Evolutionary conservation across 2,113 vertebrate species (phyloP), one percentile per base, ranked within the genome.

Genomic region (Todiramphus saurophagus): DNA sequence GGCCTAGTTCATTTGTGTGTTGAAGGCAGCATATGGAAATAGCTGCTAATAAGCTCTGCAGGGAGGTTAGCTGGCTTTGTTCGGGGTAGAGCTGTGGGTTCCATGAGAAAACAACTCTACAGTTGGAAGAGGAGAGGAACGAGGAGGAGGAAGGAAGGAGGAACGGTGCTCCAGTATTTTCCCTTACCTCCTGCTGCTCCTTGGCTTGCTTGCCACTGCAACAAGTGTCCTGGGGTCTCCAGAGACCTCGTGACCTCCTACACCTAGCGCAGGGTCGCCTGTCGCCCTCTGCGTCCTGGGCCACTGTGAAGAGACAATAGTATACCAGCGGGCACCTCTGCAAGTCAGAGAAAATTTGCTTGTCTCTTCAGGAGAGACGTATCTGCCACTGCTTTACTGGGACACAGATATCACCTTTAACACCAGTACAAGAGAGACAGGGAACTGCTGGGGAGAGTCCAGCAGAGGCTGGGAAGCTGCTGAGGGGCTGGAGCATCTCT

Each of bases 1-100:
- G n/a, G 14, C 44, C 24, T 1, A 59, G 13, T n/a, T 9, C 18
- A 2, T 80, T 56, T 12, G 67, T 5, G 30, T 8, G 3, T 27
- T 69, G 8, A 27, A 27, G 64, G 59, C 5, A 10, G 44, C 5
- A 6, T 5, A 28, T 1, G 82, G 17, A 27, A 33, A 46, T 7
- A 35, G 39, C 0, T 37, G 69, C 20, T 28, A 1, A 1, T 2
- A 2, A 53, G 24, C 8, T 5, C 0, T 1, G 31, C 4, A 1
- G n/a, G 41, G 79, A 41, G 14, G 31, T 37, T 3, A 2, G 7
- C 39, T 2, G 16, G 35, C 64, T 28, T 13, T 13, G 28, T 7
- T 44, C 41, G 2, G 51, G 53, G 77, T 0, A 5, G 67, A 62
- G 30, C 39, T 58, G 50, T 7, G 9, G 30, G 70, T 43, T 24